Base-by-base conservation (phyloP, 2,888 invertebrate genomes). In the Theretra japonica region DNA sequence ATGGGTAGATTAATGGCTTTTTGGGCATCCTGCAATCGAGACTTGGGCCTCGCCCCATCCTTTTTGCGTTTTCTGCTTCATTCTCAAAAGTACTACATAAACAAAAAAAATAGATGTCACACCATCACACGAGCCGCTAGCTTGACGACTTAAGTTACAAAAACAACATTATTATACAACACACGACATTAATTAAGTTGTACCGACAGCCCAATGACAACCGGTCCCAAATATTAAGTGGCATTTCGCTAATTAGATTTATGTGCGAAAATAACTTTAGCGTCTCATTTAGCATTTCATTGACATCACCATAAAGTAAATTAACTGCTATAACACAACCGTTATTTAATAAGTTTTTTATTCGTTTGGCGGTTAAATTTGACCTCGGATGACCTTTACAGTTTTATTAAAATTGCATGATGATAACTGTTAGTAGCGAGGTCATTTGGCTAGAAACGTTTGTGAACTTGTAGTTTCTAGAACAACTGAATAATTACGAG, bases 261-360 rank as follows among this genome's bases (percentile, higher is more conserved):
- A 65, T 65, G 23, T 65, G 65, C 65, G 65, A 65, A 48, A 53
- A 53, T 53, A 53, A 48, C 17, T 41, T 65, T 65, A 48, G 65
- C 65, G 25, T 65, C n/a, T 59, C 28, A 59, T 21, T 41, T 41
- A 21, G 33, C 33, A 28, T 60, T 60, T 30, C 8, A 30, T 33
- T 48, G 17, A 5, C 23, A 48, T 65, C 23, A 2, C 48, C 48
- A 65, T 65, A 65, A 48, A 15, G 4, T 48, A 21, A 65, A 65
- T 65, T 65, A 65, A 23, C 41, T 4, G 17, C 23, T 6, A 23
- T 65, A 48, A 23, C 17, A 21, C 2, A 15, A 48, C 41, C 48
- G 48, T 65, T 65, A 41, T 65, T 65, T 48, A 41, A 65, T 65
- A 60, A n/a, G 28, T 17, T 60, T 65, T 23, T 41, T 65, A 41